Evolutionary conservation across 2,113 vertebrate species (phyloP), one percentile per base, ranked within the genome.

Genomic region (Xyrauchen texanus): DNA sequence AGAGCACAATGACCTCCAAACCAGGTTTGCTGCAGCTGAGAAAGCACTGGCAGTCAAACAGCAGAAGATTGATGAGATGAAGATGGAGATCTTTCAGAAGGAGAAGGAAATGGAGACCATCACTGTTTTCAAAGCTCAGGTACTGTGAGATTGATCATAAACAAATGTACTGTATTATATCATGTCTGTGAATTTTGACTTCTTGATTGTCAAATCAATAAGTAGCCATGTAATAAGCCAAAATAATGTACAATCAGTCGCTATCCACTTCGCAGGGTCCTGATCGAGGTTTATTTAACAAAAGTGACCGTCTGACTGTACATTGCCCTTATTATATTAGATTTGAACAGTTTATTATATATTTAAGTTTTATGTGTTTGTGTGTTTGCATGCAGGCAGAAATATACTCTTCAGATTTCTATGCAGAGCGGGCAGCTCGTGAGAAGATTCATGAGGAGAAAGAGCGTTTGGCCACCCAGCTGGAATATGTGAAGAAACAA

Each of bases 371-470:
- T 15, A 79, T 16, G 61, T 13, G 51, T 53, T 46, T n/a, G 7
- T 55, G 8, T 78, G 47, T 75, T 0, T 12, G 42, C 58, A 51
- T 46, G 55, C 88, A 99, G 98, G 94, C 98, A 58, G 97, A 99
- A 45, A 92, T 99, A 71, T 99, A 98, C 82, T 97, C 93, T 66
- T 95, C 95, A 2, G 98, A 99, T 83, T 99, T 99, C 85, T 96
- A 98, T 3, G 96, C 98, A 0, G 97, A 99, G 88, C 93, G 98
- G 83, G 94, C 92, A 13, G 97, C 97, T 0, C 93, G 97, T 83
- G 96, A 98, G 88, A 96, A 97, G 74, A 96, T 99, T 83, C 97
- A 99, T 0, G 95, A 97, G 80, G 96, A 99, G 87, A 97, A 94
- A 86, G 96, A 98, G 82, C 93, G 95, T n/a, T 82, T 99, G 83